A percentile compares a stretch with the other conserved stretches of the same genome.
These are phyloP conservation scores for Lates japonicus DNA, from an alignment of 2,797 vertebrate species.

Conservation along the genomic window DNA sequence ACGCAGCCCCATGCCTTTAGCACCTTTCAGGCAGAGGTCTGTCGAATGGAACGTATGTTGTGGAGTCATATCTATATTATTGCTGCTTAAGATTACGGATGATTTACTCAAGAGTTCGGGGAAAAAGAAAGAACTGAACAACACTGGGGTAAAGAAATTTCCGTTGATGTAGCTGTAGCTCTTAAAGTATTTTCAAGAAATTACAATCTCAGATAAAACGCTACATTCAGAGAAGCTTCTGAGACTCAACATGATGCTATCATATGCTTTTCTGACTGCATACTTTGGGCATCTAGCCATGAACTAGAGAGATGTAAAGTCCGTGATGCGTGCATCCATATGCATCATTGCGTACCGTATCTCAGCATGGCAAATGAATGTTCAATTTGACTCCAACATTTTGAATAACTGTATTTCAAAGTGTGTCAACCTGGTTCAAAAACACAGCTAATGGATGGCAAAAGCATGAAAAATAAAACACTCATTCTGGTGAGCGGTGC, in stretches of 20 bases:
- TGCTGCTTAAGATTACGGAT: slow-evolving; percentile 31
- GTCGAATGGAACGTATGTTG: slow-evolving; percentile 52
- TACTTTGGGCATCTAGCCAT: slow-evolving; percentile 28
- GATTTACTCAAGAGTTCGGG: slow-evolving; percentile 17
- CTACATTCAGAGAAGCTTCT: slow-evolving; percentile 19
- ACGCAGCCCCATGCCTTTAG: slow-evolving; percentile 26
- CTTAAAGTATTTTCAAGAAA: slow-evolving; percentile 28
- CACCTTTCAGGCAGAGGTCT: slow-evolving; percentile 43
- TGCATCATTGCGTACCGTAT: slow-evolving; percentile 61
- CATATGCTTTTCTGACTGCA: slow-evolving; percentile 26
- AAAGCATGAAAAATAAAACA: slow-evolving; percentile 83
- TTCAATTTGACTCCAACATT: slow-evolving; percentile 73
- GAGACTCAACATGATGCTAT: slow-evolving; percentile 12
- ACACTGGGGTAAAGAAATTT: neutral
- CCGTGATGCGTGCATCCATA: slow-evolving; percentile 43
- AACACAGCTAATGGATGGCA: slow-evolving; percentile 79
- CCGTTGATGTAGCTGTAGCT: neutral
- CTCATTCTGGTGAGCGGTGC: slow-evolving; percentile 66
- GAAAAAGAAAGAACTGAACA: slow-evolving; percentile 10
- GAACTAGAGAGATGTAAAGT: slow-evolving; percentile 25
- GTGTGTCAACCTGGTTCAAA: slow-evolving; percentile 76
- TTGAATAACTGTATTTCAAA: slow-evolving; percentile 73
- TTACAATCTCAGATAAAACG: slow-evolving; percentile 3
- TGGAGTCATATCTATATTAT: slow-evolving; percentile 41
- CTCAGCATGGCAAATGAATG: slow-evolving; percentile 61